Base-by-base conservation (phyloP, 2,888 invertebrate species). In the Gnatocerus cornutus region DNA sequence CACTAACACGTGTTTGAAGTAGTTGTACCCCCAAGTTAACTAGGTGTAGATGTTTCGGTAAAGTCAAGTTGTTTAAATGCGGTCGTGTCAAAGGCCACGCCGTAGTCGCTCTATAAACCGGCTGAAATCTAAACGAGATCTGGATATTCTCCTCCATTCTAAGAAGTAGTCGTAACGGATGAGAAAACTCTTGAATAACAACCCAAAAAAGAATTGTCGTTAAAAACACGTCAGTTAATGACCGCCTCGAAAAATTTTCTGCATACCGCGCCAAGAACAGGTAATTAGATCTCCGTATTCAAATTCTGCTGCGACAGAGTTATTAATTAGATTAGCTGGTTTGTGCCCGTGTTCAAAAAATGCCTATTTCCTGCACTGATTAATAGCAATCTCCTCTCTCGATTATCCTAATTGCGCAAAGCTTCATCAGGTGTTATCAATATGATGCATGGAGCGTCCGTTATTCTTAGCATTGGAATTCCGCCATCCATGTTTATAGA, bases 1-100 rank as follows among this genome's bases (percentile, higher is more conserved):
- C 69, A 72, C 66, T 68, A 69, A 76, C 76, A 74, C 73, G 71
- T 74, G 74, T 75, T 75, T 73, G 68, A 73, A 64, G 74, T 75
- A 74, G 72, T 69, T 71, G 2, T 21, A 21, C 50, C 61, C 27
- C 16, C 9, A 12, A 45, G 37, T 12, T 73, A 73, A 75, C 74
- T 66, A 74, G 73, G 76, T 75, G 74, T 75, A 73, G 73, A 74
- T 73, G 74, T 56, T 63, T 68, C 56, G 68, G 68, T 43, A 45
- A 21, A 50, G 16, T 46, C 45, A 53, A 65, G 30, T 67, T 67
- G 68, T 72, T 75, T 65, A 71, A 21, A 68, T 62, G 71, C 69
- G 69, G 69, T 64, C 63, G 66, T 73, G 73, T 71, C 68, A 71
- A 71, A 73, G 69, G 73, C 66, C 71, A 72, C 70, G 48, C 9